Percentiles rank a stretch among this genome's conserved stretches.
Conservation (phyloP, 2,797 vertebrate genomes). For the Phrynocephalus vlangalii region DNA sequence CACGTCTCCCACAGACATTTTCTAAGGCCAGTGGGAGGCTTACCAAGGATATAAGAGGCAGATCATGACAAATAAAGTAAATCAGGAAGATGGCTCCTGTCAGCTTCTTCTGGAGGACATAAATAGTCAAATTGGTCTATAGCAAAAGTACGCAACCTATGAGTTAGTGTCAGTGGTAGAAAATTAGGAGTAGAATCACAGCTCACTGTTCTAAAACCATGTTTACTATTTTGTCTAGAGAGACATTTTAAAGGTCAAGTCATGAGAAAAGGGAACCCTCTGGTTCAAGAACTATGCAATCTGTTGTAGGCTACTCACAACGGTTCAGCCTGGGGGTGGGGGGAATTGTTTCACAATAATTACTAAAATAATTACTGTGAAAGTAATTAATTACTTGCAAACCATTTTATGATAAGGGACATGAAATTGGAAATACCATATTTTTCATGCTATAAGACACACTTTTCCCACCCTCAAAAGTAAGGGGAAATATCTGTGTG, state of each 20-base stretch:
- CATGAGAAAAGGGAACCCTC: slow-evolving; percentile 7
- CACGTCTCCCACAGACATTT: slow-evolving; percentile 9
- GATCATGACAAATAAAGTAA: slow-evolving; percentile 21
- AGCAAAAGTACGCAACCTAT: background rate
- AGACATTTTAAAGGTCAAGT: background rate
- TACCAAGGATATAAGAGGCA: background rate
- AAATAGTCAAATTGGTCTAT: slow-evolving; percentile 8
- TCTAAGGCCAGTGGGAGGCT: slow-evolving; percentile 4
- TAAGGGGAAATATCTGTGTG: too few relatives aligned
- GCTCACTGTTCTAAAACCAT: background rate
- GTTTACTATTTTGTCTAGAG: slow-evolving; percentile 33
- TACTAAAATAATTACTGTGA: background rate
- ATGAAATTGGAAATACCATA: background rate
- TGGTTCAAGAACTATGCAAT: slow-evolving; percentile 6
- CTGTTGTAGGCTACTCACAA: background rate
- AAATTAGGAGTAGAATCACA: slow-evolving; percentile 18
- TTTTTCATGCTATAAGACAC: too few relatives aligned
- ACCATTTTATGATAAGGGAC: background rate
- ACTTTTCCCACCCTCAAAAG: too few relatives aligned
- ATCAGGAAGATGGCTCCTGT: background rate
- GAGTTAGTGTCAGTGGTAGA: background rate
- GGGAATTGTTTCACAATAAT: background rate
- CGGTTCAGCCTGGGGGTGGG: background rate
- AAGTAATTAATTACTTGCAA: background rate
- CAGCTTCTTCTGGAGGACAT: slow-evolving; percentile 10